Evolutionary conservation across 2,888 invertebrate genomes (phyloP).

Genomic region (Dusona sp.): DNA sequence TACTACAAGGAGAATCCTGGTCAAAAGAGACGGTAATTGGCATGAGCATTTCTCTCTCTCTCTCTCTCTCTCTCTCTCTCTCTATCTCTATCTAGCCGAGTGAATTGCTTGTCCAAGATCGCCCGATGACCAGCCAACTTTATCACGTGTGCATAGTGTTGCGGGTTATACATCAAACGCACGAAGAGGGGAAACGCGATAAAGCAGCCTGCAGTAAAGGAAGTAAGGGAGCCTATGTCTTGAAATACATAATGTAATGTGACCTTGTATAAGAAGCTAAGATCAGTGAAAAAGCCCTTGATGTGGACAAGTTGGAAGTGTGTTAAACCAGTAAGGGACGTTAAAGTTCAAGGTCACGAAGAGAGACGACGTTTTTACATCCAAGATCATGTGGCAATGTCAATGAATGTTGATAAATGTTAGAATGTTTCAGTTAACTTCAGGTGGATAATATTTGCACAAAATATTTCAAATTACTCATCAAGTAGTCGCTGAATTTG

Average conservation of each 20-base stretch:
- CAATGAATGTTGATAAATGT: not conserved
- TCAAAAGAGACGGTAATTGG: constrained; percentile 11
- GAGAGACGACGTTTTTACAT: not conserved
- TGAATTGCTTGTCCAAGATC: constrained; percentile 9
- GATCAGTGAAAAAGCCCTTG: constrained; percentile 7
- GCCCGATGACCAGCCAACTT: constrained; percentile 38
- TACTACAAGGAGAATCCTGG: not conserved
- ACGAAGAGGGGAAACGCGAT: constrained; percentile 32
- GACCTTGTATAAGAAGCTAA: constrained; percentile 8
- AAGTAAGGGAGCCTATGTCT: constrained; percentile 47
- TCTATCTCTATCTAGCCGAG: not conserved
- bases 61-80: constrained; percentile 6
- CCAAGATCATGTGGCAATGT: not conserved
- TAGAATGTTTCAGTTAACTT: not conserved
- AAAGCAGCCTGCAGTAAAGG: constrained; percentile 30
- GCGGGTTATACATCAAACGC: constrained; percentile 26
- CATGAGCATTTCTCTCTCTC: constrained; percentile 13
- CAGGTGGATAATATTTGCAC: not conserved
- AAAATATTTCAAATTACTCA: not conserved
- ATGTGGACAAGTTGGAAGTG: not conserved
- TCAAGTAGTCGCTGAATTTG: not conserved
- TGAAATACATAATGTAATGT: constrained; percentile 2
- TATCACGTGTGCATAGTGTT: constrained; percentile 36
- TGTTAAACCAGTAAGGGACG: not conserved
- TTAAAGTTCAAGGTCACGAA: constrained; percentile 10